These are phyloP conservation scores for Oplegnathus fasciatus DNA, from an alignment of 2,113 vertebrate genomes.

Conservation along the genomic window DNA sequence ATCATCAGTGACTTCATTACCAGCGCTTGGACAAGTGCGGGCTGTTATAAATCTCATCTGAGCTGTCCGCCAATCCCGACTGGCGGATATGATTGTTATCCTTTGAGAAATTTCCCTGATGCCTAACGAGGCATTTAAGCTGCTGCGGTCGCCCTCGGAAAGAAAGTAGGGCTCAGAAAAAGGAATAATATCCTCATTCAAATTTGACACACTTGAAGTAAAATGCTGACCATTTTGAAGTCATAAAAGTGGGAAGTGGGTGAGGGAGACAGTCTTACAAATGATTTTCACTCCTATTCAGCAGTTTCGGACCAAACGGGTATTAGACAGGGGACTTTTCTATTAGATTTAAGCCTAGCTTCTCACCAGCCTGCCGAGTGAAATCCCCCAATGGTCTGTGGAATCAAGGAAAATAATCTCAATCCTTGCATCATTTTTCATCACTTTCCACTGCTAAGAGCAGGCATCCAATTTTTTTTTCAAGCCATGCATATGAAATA, in stretches of 20 bases:
- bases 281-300: slow-evolving; percentile 76
- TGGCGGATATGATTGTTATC: slow-evolving; percentile 67
- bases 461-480: slow-evolving; percentile 38
- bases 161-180: slow-evolving; percentile 70
- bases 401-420: slow-evolving; percentile 75
- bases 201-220: slow-evolving; percentile 79
- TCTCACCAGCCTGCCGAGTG: slow-evolving; percentile 55
- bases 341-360: slow-evolving; percentile 65
- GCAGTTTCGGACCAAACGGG: slow-evolving; percentile 73
- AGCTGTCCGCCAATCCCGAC: slow-evolving; percentile 62
- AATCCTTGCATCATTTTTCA: slow-evolving; percentile 81
- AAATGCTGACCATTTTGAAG: slow-evolving; percentile 81
- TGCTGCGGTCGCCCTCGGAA: slow-evolving; percentile 58
- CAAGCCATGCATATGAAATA: slow-evolving; percentile 45
- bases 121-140: slow-evolving; percentile 80
- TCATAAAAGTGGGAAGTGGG: slow-evolving; percentile 68
- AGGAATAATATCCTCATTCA: slow-evolving; percentile 79
- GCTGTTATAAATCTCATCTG: slow-evolving; percentile 64
- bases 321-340: slow-evolving; percentile 69
- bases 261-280: slow-evolving; percentile 64
- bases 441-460: slow-evolving; percentile 56
- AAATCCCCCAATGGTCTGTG: slow-evolving; percentile 57
- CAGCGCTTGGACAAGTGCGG: slow-evolving; percentile 44
- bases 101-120: slow-evolving; percentile 71
- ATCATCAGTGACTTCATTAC: slow-evolving; percentile 70